phyloP scores from a whole-genome alignment of 2,797 vertebrate genomes.

The Eospalax fontanierii region DNA sequence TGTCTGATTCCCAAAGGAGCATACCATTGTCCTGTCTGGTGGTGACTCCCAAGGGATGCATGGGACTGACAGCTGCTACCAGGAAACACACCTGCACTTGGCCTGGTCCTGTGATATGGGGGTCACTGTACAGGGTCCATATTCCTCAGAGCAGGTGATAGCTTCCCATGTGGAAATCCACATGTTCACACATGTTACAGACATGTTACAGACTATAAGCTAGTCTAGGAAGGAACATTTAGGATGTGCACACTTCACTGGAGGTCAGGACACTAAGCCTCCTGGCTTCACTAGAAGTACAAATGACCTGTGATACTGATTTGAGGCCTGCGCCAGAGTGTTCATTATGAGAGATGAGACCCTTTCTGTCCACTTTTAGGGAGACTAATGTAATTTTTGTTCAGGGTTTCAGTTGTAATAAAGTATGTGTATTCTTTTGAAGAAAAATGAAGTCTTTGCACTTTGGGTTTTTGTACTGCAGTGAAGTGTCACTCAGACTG shows the following conservation, averaged over 20 bases:
- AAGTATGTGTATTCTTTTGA: not conserved
- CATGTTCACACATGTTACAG: not conserved
- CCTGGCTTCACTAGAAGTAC: not conserved
- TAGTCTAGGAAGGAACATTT: not conserved
- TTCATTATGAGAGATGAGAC: not conserved
- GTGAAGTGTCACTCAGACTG: no score
- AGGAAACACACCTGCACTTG: rapidly evolving
- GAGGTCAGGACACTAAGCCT: not conserved
- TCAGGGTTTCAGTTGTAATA: not conserved
- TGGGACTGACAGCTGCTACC: not conserved
- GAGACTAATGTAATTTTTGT: not conserved
- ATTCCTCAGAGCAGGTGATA: not conserved
- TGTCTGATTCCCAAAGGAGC: not conserved
- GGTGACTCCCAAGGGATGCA: not conserved
- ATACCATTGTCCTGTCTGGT: no score
- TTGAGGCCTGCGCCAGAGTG: no score
- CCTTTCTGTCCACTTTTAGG: not conserved
- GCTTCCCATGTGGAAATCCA: not conserved
- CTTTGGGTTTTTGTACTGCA: not conserved
- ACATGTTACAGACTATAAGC: not conserved
- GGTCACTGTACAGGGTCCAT: no score
- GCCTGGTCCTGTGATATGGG: not conserved
- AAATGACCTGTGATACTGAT: rapidly evolving
- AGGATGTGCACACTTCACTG: rapidly evolving
- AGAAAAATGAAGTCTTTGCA: not conserved